phyloP scores from a whole-genome alignment of 2,113 vertebrate species.

The Pteropus alecto region DNA sequence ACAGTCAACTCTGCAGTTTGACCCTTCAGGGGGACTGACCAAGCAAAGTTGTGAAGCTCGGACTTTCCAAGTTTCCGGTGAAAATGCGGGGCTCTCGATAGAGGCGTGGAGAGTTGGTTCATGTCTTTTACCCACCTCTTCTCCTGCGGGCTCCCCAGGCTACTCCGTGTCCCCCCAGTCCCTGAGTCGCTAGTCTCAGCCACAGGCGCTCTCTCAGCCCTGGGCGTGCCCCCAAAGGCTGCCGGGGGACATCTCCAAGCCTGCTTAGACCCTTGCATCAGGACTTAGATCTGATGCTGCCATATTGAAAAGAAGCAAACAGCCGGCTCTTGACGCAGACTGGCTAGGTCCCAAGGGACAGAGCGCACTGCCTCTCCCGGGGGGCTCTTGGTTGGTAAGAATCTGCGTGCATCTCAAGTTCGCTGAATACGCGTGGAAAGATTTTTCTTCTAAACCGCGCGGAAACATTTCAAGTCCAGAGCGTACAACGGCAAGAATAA shows the following conservation, averaged over 20 bases:
- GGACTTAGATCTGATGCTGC: conserved; percentile 52
- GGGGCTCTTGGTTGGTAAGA: neutral
- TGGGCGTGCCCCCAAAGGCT: neutral
- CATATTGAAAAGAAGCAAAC: conserved; percentile 67
- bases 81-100: neutral
- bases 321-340: conserved; percentile 52
- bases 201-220: neutral
- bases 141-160: neutral
- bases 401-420: conserved; percentile 60
- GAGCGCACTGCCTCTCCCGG: neutral
- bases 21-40: neutral
- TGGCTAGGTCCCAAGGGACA: neutral
- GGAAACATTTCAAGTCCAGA: conserved; percentile 29
- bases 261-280: neutral
- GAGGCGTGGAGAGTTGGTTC: neutral
- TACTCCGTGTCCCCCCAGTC: neutral
- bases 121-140: neutral
- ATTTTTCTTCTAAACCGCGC: conserved; percentile 28
- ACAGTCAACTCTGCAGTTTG: neutral
- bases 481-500: neutral
- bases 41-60: conserved; percentile 51
- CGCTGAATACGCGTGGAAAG: neutral
- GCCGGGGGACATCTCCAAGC: neutral
- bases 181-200: neutral
- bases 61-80: conserved; percentile 37